Percentiles rank a stretch among this genome's conserved stretches.
Evolutionary conservation across 2,113 vertebrate species (phyloP).

Genomic region (Psammodynastes pulverulentus): DNA sequence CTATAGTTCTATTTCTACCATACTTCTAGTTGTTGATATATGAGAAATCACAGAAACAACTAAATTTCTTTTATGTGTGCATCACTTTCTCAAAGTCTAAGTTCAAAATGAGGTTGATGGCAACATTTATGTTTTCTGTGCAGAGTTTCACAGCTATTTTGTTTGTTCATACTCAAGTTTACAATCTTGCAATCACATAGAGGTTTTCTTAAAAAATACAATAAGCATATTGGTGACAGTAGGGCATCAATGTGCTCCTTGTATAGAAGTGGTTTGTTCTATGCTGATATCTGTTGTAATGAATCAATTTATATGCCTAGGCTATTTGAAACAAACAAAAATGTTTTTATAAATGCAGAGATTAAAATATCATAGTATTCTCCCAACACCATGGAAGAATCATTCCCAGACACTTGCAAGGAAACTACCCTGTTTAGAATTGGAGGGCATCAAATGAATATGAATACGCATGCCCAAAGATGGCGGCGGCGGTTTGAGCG

Average conservation of each 20-base stretch:
- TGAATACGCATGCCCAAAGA: no score
- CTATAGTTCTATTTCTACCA: not conserved
- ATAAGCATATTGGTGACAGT: not conserved
- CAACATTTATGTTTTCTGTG: not conserved
- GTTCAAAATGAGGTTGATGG: not conserved
- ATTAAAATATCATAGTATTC: not conserved
- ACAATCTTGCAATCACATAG: not conserved
- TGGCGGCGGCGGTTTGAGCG: no score
- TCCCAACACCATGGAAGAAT: not conserved
- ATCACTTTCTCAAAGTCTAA: not conserved
- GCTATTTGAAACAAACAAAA: not conserved
- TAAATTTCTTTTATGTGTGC: not conserved
- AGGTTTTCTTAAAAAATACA: not conserved
- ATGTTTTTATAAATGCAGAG: not conserved
- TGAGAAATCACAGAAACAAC: not conserved
- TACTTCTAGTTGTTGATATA: not conserved
- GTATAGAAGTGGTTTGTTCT: not conserved
- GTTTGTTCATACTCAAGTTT: not conserved
- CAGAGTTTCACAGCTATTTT: not conserved
- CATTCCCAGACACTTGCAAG: not conserved
- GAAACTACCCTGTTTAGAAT: not conserved
- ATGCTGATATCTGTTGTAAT: not conserved
- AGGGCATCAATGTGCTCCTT: no score
- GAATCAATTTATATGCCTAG: not conserved
- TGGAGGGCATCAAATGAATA: not conserved